Evolutionary conservation across 2,797 vertebrate species (phyloP), one percentile per base, ranked within the genome.

Genomic region (Nothura maculosa): DNA sequence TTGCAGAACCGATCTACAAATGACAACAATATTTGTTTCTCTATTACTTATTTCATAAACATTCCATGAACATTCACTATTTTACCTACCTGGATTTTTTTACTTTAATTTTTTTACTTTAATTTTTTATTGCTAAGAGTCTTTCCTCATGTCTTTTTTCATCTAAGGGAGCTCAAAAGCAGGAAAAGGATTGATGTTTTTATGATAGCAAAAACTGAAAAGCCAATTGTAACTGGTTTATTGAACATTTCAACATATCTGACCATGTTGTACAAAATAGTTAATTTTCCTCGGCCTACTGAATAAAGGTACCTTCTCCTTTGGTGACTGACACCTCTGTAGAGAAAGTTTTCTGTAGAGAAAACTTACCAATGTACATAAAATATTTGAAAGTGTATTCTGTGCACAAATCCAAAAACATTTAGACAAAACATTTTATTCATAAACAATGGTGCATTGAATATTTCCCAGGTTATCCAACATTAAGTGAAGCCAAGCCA

Each of bases 381-480:
- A 75, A 93, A 66, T 89, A 89, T 83, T 85, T 85, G 18, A 54
- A 93, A 75, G 18, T 16, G 16, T 81, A 24, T 78, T 75, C 64
- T 28, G 14, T n/a, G 85, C 18, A 42, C 3, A 34, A 30, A 77
- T 68, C n/a, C 70, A 67, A 89, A 96, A 89, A 68, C 45, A 47
- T 74, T 85, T 87, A 72, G 43, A 64, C 15, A 82, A 82, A 91
- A 68, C 2, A 18, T 66, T 89, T 87, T 66, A 89, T 58, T 64
- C 11, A 81, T 66, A 87, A 93, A 78, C 42, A 72, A 28, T 32
- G n/a, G 72, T 50, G 69, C 20, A 62, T 4, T 78, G 62, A 81
- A 85, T 58, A 17, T 74, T 92, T 89, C 61, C 55, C 62, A 64
- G 66, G 69, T 94, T 93, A 87, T 75, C 34, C 27, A 78, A 60